Percentiles rank a stretch among this genome's conserved stretches.
Conservation (phyloP, 2,113 vertebrate species). For the Tamias sibiricus region DNA sequence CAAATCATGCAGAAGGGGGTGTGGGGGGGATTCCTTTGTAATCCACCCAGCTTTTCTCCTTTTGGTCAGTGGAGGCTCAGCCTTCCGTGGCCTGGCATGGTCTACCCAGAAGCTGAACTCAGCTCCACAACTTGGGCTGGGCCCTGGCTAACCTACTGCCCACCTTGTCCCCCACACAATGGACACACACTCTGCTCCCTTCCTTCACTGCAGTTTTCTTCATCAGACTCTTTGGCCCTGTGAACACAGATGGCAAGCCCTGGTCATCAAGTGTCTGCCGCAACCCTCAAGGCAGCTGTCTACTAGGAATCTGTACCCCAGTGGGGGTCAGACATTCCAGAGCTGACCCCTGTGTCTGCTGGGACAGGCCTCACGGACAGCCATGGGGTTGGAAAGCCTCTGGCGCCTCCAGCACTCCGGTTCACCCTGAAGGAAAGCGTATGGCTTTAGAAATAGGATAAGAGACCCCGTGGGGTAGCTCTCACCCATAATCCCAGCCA, state of each 20-base stretch:
- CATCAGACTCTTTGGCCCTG: background rate
- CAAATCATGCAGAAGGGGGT: background rate
- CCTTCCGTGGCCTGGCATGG: background rate
- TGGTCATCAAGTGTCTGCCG: background rate
- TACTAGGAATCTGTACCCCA: background rate
- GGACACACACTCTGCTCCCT: too few species aligned
- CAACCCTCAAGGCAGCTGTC: too few species aligned
- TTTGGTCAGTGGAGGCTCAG: background rate
- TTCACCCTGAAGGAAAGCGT: background rate
- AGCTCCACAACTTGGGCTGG: too few species aligned
- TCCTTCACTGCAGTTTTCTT: background rate
- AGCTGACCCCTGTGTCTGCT: background rate
- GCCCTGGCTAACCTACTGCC: background rate
- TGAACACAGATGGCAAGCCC: background rate
- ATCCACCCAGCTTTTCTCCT: background rate
- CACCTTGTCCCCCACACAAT: too few species aligned
- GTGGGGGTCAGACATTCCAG: background rate
- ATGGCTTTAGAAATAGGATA: background rate
- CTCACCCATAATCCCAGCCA: too few species aligned
- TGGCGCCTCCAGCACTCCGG: rapidly evolving
- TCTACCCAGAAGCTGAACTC: background rate
- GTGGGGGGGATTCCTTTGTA: background rate
- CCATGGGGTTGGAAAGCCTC: background rate
- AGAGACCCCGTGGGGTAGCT: too few species aligned
- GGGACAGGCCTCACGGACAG: background rate